Base-by-base conservation (phyloP, 2,113 vertebrate genomes). In the Limnothrissa miodon region DNA sequence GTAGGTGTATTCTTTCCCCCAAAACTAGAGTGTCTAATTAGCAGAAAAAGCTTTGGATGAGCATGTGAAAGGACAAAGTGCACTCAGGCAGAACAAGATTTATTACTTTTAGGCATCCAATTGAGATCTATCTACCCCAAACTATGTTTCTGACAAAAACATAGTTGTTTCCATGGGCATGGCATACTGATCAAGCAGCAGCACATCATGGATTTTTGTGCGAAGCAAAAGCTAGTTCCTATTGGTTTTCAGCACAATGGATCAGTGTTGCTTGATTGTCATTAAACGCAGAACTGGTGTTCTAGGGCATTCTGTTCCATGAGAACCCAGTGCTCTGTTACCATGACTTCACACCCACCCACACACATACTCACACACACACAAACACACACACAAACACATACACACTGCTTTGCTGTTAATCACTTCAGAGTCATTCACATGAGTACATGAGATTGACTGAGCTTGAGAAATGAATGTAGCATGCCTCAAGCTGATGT, bases 371-470 rank as follows among this genome's bases (percentile, higher is more conserved):
- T 23, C 51, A 53, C 51, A 53, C 51, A 23, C 51, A 53, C 51
- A 53, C 8, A 48, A 9, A 48, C 46, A 48, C 46, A 56, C 19
- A 56, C 51, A 56, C 51, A 56, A 19, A 56, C 51, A 56, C 5
- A 56, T 5, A 56, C 51, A 56, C 51, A 56, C 21, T 56, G 51
- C 21, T 56, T 5, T 56, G 51, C n/a, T 25, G 8, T 66, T 66
- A 33, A 66, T 66, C 59, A 66, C 25, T 8, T 56, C 19, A 21
- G 21, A 66, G 29, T 66, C 25, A 59, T 59, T 59, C 56, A 59
- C 56, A 66, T 66, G 59, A 66, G 59, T 66, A 66, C 59, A 29
- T 33, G 59, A 29, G 59, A 66, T 66, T 66, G 53, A 59, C 19
- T 21, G 53, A 59, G 53, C 10, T 48, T 19, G 51, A 66, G 59